Evolutionary conservation across 2,888 invertebrate genomes (phyloP).

Genomic region (Diarsia rubi): DNA sequence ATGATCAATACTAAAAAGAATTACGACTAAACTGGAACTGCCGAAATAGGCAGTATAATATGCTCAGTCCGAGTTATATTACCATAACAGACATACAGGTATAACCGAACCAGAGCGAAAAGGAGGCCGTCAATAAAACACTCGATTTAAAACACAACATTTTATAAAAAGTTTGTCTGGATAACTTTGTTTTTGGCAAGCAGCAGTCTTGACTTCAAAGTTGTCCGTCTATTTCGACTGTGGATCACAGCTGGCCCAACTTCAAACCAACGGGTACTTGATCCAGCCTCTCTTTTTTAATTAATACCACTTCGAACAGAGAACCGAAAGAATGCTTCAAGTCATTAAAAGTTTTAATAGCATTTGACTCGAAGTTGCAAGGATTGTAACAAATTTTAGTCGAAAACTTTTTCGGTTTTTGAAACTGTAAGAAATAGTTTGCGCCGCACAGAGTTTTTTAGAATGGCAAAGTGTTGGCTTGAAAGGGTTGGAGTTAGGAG

Average conservation of each 20-base stretch:
- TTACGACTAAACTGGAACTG: background rate
- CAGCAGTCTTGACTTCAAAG: constrained; percentile 64
- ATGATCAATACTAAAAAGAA: background rate
- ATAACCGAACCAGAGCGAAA: constrained; percentile 37
- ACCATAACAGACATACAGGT: constrained; percentile 20
- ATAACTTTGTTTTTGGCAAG: constrained; percentile 75
- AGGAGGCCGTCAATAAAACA: constrained; percentile 60
- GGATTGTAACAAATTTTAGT: constrained; percentile 86
- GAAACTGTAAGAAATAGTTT: constrained; percentile 73
- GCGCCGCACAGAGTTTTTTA: constrained; percentile 59
- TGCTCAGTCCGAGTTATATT: background rate
- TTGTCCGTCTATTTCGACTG: constrained; percentile 67
- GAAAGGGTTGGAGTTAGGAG: constrained; percentile 41
- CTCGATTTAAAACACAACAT: constrained; percentile 67
- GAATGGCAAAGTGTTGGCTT: constrained; percentile 48
- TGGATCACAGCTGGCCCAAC: constrained; percentile 72
- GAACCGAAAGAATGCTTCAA: constrained; percentile 88
- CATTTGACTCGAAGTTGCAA: constrained; percentile 84
- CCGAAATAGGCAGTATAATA: background rate
- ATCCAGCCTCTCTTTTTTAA: constrained; percentile 88
- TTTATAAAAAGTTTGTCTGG: constrained; percentile 66
- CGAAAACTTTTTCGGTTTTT: constrained; percentile 80
- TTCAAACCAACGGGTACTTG: constrained; percentile 77
- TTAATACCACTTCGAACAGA: constrained; percentile 90
- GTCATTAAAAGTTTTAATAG: constrained; percentile 91